A percentile compares a stretch with the other conserved stretches of the same genome.
These are phyloP conservation scores for Drosophila austrosaltans DNA, from an alignment of 2,888 invertebrate species.

Conservation along the genomic window DNA sequence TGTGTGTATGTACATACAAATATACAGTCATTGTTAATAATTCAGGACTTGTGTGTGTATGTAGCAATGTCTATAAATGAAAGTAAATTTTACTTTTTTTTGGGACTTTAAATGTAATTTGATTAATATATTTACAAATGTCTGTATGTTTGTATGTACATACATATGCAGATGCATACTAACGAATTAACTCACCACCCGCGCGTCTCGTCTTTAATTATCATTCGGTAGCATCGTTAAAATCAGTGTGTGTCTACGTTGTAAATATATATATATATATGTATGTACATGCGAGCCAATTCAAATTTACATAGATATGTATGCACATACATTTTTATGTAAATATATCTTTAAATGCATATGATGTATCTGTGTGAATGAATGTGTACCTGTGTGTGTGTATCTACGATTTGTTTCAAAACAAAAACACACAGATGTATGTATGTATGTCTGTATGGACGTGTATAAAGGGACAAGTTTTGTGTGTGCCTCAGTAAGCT, in stretches of 20 bases:
- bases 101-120: slow-evolving; percentile 9
- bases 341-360: slow-evolving; percentile 19
- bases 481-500: slow-evolving; percentile 9
- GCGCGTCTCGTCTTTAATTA: slow-evolving; percentile 15
- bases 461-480: not conserved
- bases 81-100: slow-evolving; percentile 21
- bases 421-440: slow-evolving; percentile 1
- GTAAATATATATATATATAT: slow-evolving; percentile 9
- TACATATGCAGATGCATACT: slow-evolving; percentile 22
- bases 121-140: not conserved
- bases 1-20: slow-evolving; percentile 19
- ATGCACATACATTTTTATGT: slow-evolving; percentile 18
- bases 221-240: slow-evolving; percentile 16
- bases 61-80: slow-evolving; percentile 26
- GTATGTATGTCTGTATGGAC: not conserved
- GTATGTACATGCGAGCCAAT: slow-evolving; percentile 18
- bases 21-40: slow-evolving; percentile 7
- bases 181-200: slow-evolving; percentile 13
- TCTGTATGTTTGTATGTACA: slow-evolving; percentile 5
- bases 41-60: slow-evolving; percentile 28
- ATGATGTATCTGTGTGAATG: slow-evolving; percentile 4
- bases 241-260: slow-evolving; percentile 34
- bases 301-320: slow-evolving; percentile 19
- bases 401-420: slow-evolving; percentile 15
- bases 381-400: slow-evolving; percentile 13